Conservation (phyloP, 2,888 invertebrate species). For the Heteromurus nitidus region DNA sequence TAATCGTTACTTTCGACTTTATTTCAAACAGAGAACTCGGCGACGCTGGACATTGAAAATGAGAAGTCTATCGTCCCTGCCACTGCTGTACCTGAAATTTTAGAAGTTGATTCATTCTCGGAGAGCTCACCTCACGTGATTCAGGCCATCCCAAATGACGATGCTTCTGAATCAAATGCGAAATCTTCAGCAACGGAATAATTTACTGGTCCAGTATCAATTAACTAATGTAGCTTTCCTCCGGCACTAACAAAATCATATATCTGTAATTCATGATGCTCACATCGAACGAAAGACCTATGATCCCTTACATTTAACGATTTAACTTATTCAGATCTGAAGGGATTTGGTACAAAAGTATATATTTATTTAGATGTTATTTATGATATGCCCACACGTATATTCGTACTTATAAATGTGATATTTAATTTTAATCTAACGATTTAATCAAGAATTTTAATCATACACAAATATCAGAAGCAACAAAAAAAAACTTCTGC, state of each 20-base stretch:
- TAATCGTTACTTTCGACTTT: neutral
- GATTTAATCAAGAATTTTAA: too few relatives aligned
- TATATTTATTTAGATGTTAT: too few relatives aligned
- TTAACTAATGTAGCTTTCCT: neutral
- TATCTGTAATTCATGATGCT: neutral
- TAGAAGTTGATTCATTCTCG: neutral
- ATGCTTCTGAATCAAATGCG: neutral
- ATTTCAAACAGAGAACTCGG: neutral
- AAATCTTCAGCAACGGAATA: neutral
- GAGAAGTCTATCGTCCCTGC: neutral
- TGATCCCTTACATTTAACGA: neutral
- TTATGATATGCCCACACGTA: too few relatives aligned
- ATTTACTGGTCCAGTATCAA: neutral
- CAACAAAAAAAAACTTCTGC: neutral
- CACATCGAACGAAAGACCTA: neutral
- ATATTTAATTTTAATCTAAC: neutral
- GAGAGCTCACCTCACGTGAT: neutral
- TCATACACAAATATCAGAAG: too few relatives aligned
- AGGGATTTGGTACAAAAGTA: neutral
- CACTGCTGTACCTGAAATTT: conserved; percentile 13
- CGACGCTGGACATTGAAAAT: conserved; percentile 19
- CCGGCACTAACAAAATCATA: neutral
- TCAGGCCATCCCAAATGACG: neutral
- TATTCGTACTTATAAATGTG: neutral
- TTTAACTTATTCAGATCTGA: neutral